phyloP scores from a whole-genome alignment of 2,888 invertebrate species.

The Hypolimnas misippus region DNA sequence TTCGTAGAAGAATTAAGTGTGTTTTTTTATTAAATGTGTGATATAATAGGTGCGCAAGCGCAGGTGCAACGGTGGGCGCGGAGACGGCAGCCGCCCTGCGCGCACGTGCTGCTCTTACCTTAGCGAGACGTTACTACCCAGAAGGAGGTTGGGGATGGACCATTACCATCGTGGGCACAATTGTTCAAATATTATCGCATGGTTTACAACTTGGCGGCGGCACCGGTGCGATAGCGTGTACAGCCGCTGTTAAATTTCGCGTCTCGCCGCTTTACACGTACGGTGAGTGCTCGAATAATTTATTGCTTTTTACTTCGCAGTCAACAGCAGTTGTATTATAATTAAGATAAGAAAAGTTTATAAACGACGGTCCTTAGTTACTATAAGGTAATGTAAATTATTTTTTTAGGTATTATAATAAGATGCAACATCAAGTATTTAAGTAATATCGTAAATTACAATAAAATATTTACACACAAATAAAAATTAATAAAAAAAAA shows the following conservation, averaged over 20 bases:
- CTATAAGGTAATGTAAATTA: background rate
- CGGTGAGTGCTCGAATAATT: conserved; percentile 73
- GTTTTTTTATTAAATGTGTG: conserved; percentile 49
- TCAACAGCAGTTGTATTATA: background rate
- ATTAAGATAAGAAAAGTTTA: background rate
- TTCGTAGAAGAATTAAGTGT: conserved; percentile 18
- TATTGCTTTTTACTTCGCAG: background rate
- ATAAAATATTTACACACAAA: too few species aligned
- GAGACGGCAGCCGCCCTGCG: conserved; percentile 79
- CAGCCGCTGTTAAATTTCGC: conserved; percentile 85
- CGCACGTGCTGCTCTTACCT: conserved; percentile 85
- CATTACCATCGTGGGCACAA: conserved; percentile 88
- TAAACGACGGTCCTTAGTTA: background rate
- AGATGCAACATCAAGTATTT: too few species aligned
- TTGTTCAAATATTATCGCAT: conserved; percentile 89
- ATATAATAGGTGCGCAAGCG: conserved; percentile 79
- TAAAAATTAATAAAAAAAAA: too few species aligned
- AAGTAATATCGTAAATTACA: too few species aligned
- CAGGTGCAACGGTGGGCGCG: conserved; percentile 73
- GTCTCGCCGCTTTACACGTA: conserved; percentile 86
- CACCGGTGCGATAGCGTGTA: conserved; percentile 86
- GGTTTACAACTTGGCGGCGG: conserved; percentile 89
- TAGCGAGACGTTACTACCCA: conserved; percentile 91
- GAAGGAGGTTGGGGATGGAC: conserved; percentile 96
- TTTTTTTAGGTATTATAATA: background rate